A percentile compares a stretch with the other conserved stretches of the same genome.
phyloP scores from a whole-genome alignment of 2,888 invertebrate genomes.

The Ochropleura leucogaster region DNA sequence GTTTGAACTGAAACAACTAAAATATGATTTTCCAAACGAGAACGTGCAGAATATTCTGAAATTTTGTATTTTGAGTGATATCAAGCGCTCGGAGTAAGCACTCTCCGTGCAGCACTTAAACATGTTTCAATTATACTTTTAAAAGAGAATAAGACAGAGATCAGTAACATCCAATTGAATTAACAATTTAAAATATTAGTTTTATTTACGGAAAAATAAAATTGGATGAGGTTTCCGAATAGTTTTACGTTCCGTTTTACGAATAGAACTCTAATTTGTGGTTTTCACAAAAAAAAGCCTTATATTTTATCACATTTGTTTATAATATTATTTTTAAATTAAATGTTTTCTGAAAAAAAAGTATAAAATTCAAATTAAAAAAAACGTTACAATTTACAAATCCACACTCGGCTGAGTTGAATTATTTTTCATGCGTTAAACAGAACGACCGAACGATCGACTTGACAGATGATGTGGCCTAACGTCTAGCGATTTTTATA shows the following conservation, averaged over 20 bases:
- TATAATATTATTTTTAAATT: neutral
- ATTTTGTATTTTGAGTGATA: too few relatives aligned
- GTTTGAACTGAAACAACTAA: neutral
- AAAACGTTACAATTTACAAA: neutral
- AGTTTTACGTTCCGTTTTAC: slow-evolving; percentile 16
- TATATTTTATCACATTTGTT: neutral
- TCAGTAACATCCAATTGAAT: neutral
- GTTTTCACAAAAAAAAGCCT: neutral
- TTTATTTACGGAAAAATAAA: neutral
- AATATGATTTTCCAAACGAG: too few relatives aligned
- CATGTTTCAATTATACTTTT: too few relatives aligned
- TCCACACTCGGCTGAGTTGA: neutral
- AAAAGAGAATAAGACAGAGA: neutral
- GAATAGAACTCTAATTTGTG: accelerated
- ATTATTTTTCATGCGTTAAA: slow-evolving; percentile 50
- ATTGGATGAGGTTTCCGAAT: neutral
- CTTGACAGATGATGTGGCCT: slow-evolving; percentile 90
- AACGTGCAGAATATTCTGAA: too few relatives aligned
- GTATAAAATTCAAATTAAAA: too few relatives aligned
- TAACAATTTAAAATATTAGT: neutral
- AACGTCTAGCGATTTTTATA: slow-evolving; percentile 81
- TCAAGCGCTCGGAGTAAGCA: too few relatives aligned
- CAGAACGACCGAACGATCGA: slow-evolving; percentile 74
- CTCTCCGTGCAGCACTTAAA: too few relatives aligned
- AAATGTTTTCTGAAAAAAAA: neutral